phyloP scores from a whole-genome alignment of 2,113 vertebrate genomes.

The Diadophis punctatus region DNA sequence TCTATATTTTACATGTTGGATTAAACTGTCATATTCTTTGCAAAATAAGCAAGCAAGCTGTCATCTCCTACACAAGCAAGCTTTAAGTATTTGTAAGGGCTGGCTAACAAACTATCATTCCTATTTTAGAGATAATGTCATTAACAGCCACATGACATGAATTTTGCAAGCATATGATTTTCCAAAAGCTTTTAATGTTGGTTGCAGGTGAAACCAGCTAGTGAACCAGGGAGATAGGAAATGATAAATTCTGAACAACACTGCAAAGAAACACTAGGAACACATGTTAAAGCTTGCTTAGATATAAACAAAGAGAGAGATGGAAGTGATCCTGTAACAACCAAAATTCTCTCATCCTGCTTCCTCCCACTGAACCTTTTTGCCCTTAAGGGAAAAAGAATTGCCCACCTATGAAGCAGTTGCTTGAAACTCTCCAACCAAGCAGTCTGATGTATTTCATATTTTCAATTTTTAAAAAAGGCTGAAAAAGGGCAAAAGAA shows the following conservation, averaged over 20 bases:
- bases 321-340: background rate
- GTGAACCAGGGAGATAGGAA: background rate
- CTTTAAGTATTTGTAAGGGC: background rate
- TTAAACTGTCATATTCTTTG: background rate
- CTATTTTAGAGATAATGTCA: background rate
- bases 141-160: background rate
- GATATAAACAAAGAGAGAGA: background rate
- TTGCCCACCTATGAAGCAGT: background rate
- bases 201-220: background rate
- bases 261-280: background rate
- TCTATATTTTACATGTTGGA: background rate
- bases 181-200: background rate
- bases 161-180: background rate
- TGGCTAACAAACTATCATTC: background rate
- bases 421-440: background rate
- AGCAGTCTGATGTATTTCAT: background rate
- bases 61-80: background rate
- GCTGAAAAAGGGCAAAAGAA: background rate
- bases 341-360: background rate
- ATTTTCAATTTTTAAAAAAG: background rate
- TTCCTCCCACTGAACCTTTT: background rate
- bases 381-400: background rate
- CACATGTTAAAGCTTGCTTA: background rate
- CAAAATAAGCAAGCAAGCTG: background rate
- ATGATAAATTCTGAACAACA: background rate